Evolutionary conservation across 2,113 vertebrate genomes (phyloP), one percentile per base, ranked within the genome.

Genomic region (Pygoscelis antarcticus): DNA sequence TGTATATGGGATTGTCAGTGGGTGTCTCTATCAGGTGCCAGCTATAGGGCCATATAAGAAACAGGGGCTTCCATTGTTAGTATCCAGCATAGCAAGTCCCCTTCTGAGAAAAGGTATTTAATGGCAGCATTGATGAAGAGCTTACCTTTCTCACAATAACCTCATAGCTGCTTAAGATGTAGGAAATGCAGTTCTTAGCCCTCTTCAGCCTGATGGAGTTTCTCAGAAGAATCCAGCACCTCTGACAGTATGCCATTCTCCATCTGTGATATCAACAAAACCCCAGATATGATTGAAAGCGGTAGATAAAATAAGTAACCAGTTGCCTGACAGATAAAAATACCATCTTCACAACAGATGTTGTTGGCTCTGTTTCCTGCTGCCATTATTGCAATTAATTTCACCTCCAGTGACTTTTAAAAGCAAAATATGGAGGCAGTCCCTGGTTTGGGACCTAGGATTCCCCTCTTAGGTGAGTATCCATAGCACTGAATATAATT

Each of bases 311-410:
- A 60, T 11, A 62, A 55, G 25, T 16, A 61, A 51, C 17, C 5
- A 47, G 10, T 8, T 61, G 13, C 11, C n/a, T 60, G 38, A 40
- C 10, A 58, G 32, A 30, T 64, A 57, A 65, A 87, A 81, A 61
- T 29, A 47, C 11, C 3, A 1, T 57, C 7, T 60, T 69, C 10
- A 16, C 6, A 36, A 23, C 0, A 60, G 4, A 25, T 65, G 6
- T 7, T 76, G 8, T 77, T 55, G 19, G 2, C 13, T 76, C 34
- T 74, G 16, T 77, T 94, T 92, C 42, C 34, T 82, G 34, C 26
- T 68, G 7, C 17, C 8, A 13, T 68, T 70, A 25, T 12, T 51
- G 18, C 12, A 62, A 68, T 75, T 64, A 75, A 72, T 93, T 90
- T 88, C 3, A 68, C 4, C 6, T 60, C 23, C 12, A 46, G 23